Conservation (phyloP, 2,888 invertebrate genomes). For the Bellardia pandia region DNA sequence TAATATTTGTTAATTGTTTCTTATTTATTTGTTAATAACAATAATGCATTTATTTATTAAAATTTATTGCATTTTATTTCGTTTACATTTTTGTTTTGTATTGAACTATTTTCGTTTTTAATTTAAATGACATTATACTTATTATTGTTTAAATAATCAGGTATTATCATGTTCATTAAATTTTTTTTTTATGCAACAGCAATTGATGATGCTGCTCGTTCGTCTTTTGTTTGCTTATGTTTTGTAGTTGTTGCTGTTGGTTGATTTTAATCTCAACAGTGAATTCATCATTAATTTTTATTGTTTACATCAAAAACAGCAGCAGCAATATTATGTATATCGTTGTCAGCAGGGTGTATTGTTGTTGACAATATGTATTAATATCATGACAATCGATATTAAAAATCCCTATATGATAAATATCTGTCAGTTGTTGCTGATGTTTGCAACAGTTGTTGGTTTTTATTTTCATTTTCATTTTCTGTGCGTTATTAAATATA, state of each 20-base stretch:
- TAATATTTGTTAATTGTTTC: slow-evolving; percentile 7
- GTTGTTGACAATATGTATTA: slow-evolving; percentile 53
- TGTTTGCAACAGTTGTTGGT: slow-evolving; percentile 60
- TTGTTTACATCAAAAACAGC: slow-evolving; percentile 52
- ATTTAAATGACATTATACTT: slow-evolving; percentile 47
- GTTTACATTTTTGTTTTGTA: background rate
- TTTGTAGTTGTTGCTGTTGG: background rate
- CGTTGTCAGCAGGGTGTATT: slow-evolving; percentile 36
- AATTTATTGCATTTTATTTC: slow-evolving; percentile 17
- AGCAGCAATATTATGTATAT: background rate
- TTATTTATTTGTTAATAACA: slow-evolving; percentile 24
- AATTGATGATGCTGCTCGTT: slow-evolving; percentile 21
- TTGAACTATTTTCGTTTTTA: slow-evolving; percentile 40
- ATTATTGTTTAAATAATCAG: slow-evolving; percentile 55
- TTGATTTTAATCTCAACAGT: slow-evolving; percentile 60
- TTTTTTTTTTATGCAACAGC: background rate
- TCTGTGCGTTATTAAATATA: slow-evolving; percentile 39
- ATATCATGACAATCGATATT: slow-evolving; percentile 63
- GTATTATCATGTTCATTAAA: slow-evolving; percentile 42
- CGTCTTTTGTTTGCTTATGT: slow-evolving; percentile 13
- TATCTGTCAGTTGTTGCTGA: slow-evolving; percentile 56
- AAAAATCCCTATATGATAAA: slow-evolving; percentile 64
- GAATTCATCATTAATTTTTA: slow-evolving; percentile 69
- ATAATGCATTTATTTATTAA: slow-evolving; percentile 9
- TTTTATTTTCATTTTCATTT: background rate